These are phyloP conservation scores for Mola mola DNA, from an alignment of 2,113 vertebrate species.

Conservation along the genomic window DNA sequence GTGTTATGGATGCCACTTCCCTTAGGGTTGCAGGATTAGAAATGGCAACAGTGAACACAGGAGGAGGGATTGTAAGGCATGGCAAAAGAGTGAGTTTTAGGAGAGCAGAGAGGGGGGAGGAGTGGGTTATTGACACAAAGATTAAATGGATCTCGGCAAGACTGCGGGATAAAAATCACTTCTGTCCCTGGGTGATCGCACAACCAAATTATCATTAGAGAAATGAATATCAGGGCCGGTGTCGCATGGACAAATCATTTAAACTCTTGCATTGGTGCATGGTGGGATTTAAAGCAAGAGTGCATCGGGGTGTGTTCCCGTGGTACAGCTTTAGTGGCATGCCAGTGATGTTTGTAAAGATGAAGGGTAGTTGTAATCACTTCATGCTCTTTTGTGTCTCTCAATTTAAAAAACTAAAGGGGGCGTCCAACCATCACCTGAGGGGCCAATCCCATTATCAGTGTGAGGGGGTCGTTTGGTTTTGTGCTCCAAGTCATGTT, in stretches of 20 bases:
- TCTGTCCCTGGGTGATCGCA: conserved; percentile 54
- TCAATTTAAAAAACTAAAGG: conserved; percentile 54
- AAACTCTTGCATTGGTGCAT: conserved; percentile 32
- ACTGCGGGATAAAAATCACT: conserved; percentile 55
- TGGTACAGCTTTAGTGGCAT: conserved; percentile 12
- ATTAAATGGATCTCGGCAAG: conserved; percentile 71
- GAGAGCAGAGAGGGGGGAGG: background rate
- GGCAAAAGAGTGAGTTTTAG: conserved; percentile 35
- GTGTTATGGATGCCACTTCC: conserved; percentile 39
- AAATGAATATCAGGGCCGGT: conserved; percentile 59
- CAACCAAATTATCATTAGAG: conserved; percentile 61
- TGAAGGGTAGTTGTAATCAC: conserved; percentile 47
- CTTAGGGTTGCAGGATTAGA: conserved; percentile 59
- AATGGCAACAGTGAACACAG: conserved; percentile 45
- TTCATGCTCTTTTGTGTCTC: conserved; percentile 43
- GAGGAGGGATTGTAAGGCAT: conserved; percentile 35
- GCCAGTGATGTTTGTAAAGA: conserved; percentile 21
- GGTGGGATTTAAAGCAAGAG: conserved; percentile 45
- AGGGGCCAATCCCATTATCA: conserved; percentile 59
- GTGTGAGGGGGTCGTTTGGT: background rate
- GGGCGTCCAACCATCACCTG: conserved; percentile 31
- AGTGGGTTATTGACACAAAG: conserved; percentile 69
- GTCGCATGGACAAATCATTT: conserved; percentile 45
- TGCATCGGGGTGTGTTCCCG: conserved; percentile 42
- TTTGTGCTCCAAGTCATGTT: background rate